Conservation (phyloP, 2,797 vertebrate genomes). For the Percopsis omiscomaycus region DNA sequence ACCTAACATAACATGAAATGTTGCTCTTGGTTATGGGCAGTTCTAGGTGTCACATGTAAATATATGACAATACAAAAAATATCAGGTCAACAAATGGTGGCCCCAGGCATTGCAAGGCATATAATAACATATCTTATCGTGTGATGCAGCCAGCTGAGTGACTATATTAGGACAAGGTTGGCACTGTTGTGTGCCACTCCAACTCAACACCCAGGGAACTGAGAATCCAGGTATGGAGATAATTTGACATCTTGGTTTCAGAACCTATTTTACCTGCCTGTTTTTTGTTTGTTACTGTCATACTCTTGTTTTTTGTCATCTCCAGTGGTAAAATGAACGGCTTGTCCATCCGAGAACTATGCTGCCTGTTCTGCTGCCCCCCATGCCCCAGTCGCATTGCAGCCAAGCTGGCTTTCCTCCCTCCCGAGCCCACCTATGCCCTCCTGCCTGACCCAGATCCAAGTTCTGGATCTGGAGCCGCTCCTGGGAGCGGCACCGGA, state of each 20-base stretch:
- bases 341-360: conserved; percentile 92
- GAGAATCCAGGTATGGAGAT: conserved; percentile 55
- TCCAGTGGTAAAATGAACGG: conserved; percentile 87
- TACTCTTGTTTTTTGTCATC: conserved; percentile 33
- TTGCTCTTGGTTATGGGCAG: neutral
- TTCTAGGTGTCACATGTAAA: neutral
- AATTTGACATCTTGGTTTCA: neutral
- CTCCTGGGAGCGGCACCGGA: conserved; percentile 52
- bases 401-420: conserved; percentile 95
- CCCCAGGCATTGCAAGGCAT: too few species aligned
- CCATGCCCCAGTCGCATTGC: conserved; percentile 93
- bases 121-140: neutral
- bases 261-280: neutral
- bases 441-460: conserved; percentile 83
- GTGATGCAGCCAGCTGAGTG: conserved; percentile 57
- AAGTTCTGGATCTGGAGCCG: conserved; percentile 50
- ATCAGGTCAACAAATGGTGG: neutral
- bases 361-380: conserved; percentile 96
- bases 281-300: neutral
- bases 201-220: conserved; percentile 55
- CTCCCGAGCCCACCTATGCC: conserved; percentile 92
- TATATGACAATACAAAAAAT: neutral
- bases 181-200: conserved; percentile 58
- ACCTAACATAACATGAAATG: neutral
- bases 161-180: conserved; percentile 51